Evolutionary conservation across 2,113 vertebrate species (phyloP), one percentile per base, ranked within the genome.

Genomic region (Sarotherodon lohbergeri): DNA sequence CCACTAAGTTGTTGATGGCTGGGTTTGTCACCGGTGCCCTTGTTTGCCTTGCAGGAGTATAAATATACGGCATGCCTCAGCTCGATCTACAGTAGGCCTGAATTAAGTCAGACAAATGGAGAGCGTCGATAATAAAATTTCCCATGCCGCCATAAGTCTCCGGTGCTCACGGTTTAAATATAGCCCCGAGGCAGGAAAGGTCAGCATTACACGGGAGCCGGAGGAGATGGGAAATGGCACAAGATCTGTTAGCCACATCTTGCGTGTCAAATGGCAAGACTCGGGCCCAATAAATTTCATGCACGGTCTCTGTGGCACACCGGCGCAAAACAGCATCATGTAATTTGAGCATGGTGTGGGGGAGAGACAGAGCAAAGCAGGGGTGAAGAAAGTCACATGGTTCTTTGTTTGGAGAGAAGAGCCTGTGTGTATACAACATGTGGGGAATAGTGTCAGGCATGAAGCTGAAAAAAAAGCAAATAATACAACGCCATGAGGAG

Each of bases 51-150:
- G 24, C 83, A 73, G 16, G 24, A 89, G 83, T 82, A 88, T 89
- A 94, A 93, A 94, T 93, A 94, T 80, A 93, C 13, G 9, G 66
- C 80, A 34, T 63, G 63, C 82, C 89, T 82, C 55, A 7, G 88
- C 82, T 83, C 43, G 8, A 93, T 93, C 88, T 83, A 88, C 61
- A 13, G 90, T 85, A 24, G 76, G 78, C 57, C 76, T 46, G 91
- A 94, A 95, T 94, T 92, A 91, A 94, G 91, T 86, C 92, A 93
- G 93, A 94, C 89, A 91, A 95, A 94, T 90, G 91, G 85, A 89
- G 80, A 89, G 86, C 82, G 8, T 82, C 83, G 87, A 92, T 94
- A 94, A 94, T 94, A 94, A 95, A 94, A 94, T 93, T 92, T 94
- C 86, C 87, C 84, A 48, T 83, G 90, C 83, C 43, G 9, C 92